phyloP scores from a whole-genome alignment of 1,140 invertebrate species.

The Trialeurodes vaporariorum region DNA sequence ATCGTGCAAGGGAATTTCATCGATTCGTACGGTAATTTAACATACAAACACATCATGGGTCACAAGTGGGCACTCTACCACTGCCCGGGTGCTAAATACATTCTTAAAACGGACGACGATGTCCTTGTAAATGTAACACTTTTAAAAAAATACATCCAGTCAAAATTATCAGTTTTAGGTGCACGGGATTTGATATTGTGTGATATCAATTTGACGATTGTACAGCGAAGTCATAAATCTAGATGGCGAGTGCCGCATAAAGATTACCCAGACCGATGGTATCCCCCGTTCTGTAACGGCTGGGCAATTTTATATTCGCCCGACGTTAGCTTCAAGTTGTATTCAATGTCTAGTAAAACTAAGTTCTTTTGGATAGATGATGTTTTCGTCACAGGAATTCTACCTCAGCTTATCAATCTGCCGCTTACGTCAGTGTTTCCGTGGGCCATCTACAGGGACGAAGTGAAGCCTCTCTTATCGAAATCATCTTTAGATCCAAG shows the following conservation, averaged over 20 bases:
- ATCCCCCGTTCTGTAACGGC: constrained; percentile 61
- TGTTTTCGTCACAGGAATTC: constrained; percentile 69
- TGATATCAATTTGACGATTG: constrained; percentile 18
- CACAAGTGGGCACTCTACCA: constrained; percentile 66
- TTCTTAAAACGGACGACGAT: constrained; percentile 69
- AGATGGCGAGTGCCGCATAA: constrained; percentile 63
- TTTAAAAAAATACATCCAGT: constrained; percentile 47
- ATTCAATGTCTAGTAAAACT: constrained; percentile 44
- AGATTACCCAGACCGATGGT: constrained; percentile 50
- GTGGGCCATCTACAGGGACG: too few relatives aligned
- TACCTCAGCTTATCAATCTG: too few relatives aligned
- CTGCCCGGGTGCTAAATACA: constrained; percentile 48
- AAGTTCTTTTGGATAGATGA: constrained; percentile 79
- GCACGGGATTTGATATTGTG: constrained; percentile 26
- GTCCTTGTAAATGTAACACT: constrained; percentile 59
- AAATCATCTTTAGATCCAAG: too few relatives aligned
- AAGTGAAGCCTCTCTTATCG: too few relatives aligned
- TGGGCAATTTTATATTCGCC: constrained; percentile 61
- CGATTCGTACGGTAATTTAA: constrained; percentile 88
- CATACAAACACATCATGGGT: constrained; percentile 55
- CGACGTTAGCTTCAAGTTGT: constrained; percentile 52
- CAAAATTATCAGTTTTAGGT: constrained; percentile 43
- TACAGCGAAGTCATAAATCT: constrained; percentile 48
- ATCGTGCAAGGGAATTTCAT: constrained; percentile 80
- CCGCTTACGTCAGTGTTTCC: too few relatives aligned